These are phyloP conservation scores for Falco peregrinus DNA, from an alignment of 2,797 vertebrate species.

Conservation along the genomic window DNA sequence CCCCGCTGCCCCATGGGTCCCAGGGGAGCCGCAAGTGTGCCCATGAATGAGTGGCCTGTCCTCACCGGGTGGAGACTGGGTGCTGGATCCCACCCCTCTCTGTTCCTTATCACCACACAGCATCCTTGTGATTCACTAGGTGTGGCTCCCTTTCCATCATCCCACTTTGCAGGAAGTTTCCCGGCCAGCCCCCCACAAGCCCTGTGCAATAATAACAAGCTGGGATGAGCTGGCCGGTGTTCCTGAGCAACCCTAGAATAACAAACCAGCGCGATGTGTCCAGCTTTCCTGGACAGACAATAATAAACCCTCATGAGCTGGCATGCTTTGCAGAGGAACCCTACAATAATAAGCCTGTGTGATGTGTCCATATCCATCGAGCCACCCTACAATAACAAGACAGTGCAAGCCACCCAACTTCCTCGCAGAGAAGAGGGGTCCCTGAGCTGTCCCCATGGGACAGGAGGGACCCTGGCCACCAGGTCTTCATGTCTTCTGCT, in stretches of 20 bases:
- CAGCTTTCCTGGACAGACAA: constrained; percentile 62
- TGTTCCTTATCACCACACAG: constrained; percentile 37
- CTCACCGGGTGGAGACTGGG: neutral
- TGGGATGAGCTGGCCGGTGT: constrained; percentile 41
- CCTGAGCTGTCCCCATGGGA: neutral
- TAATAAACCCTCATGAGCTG: constrained; percentile 63
- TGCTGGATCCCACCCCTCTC: constrained; percentile 6
- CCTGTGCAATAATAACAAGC: constrained; percentile 41
- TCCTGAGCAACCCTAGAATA: constrained; percentile 58
- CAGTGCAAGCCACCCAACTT: neutral
- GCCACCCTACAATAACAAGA: neutral
- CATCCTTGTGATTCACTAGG: constrained; percentile 71
- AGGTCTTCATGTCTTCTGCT: neutral
- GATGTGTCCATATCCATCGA: neutral
- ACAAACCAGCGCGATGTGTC: constrained; percentile 25
- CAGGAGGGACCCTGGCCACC: neutral
- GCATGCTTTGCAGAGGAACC: neutral
- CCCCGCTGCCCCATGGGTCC: neutral
- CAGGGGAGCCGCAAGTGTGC: neutral
- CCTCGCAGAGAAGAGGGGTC: neutral
- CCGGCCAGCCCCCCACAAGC: constrained; percentile 25
- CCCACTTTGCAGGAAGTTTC: constrained; percentile 63
- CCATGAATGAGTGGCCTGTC: neutral
- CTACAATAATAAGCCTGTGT: constrained; percentile 33
- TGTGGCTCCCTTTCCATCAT: constrained; percentile 65